A percentile compares a stretch with the other conserved stretches of the same genome.
These are phyloP conservation scores for Acleris holmiana DNA, from an alignment of 2,888 invertebrate species.

Conservation along the genomic window DNA sequence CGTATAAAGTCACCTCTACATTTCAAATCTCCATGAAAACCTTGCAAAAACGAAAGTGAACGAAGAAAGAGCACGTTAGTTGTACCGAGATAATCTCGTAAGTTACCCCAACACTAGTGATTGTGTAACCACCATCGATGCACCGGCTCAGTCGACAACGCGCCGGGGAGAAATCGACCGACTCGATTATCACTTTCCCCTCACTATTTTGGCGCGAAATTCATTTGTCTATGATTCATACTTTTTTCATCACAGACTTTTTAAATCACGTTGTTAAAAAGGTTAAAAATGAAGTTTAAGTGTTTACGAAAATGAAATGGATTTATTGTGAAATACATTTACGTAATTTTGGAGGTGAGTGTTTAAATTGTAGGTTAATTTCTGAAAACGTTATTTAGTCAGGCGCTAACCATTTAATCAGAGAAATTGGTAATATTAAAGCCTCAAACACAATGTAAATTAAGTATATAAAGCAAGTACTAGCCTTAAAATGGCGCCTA, in stretches of 20 bases:
- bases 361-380: background rate
- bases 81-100: slow-evolving; percentile 21
- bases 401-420: too few relatives aligned
- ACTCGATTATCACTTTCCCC: slow-evolving; percentile 64
- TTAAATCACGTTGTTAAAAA: background rate
- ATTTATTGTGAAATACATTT: slow-evolving; percentile 10
- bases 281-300: slow-evolving; percentile 7
- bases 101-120: slow-evolving; percentile 42
- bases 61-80: slow-evolving; percentile 33
- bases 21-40: slow-evolving; percentile 9
- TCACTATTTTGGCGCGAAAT: slow-evolving; percentile 51
- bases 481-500: too few relatives aligned
- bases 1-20: background rate
- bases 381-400: too few relatives aligned
- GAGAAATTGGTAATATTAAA: too few relatives aligned
- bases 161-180: slow-evolving; percentile 72
- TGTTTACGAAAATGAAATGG: slow-evolving; percentile 2
- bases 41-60: slow-evolving; percentile 30
- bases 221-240: slow-evolving; percentile 7
- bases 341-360: slow-evolving; percentile 13
- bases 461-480: too few relatives aligned
- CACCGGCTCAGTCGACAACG: slow-evolving; percentile 63
- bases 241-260: slow-evolving; percentile 1
- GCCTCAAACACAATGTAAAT: too few relatives aligned
- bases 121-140: slow-evolving; percentile 64